Evolutionary conservation across 2,888 invertebrate species (phyloP), one percentile per base, ranked within the genome.

Genomic region (Griposia aprilina): DNA sequence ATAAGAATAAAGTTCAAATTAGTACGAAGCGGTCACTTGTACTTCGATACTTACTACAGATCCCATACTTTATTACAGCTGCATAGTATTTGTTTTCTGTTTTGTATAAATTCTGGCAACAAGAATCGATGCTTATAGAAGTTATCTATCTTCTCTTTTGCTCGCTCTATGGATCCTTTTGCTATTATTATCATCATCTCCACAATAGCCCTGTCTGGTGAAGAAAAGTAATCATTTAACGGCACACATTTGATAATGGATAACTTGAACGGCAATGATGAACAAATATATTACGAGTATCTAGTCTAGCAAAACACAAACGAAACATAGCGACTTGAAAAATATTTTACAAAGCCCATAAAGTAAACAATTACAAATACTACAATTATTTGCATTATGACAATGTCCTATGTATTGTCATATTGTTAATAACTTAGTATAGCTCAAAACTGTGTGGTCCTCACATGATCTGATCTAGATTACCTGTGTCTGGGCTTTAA

Each of bases 141-240:
- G 50, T 80, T 75, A 60, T 83, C 76, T 52, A 72, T 71, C 26
- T 76, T 84, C 36, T 83, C 63, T 72, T 84, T 84, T 13, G 84
- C 62, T 72, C 76, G 68, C 20, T 84, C 84, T 78, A 76, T 41
- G 41, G 82, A 82, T 41, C 82, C 82, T 48, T 83, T 82, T 15
- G 74, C 52, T 65, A 79, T 8, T 15, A 82, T 60, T 13, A 82
- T 72, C 71, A 82, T 79, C 59, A 50, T 59, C 26, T 82, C 83
- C 59, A 71, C 60, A 52, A 55, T 0, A 30, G 20, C 11, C 13
- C 68, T 67, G 41, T 41, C 82, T 82, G 82, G 7, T 62, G 23
- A 70, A 62, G 10, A 45, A 48, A 71, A 76, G 2, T 1, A n/a
- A 41, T 30, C 4, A 50, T 63, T 52, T 68, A 67, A 26, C 20